A percentile compares a stretch with the other conserved stretches of the same genome.
Evolutionary conservation across 2,888 invertebrate species (phyloP).

Genomic region (Perizoma flavofasciatum): DNA sequence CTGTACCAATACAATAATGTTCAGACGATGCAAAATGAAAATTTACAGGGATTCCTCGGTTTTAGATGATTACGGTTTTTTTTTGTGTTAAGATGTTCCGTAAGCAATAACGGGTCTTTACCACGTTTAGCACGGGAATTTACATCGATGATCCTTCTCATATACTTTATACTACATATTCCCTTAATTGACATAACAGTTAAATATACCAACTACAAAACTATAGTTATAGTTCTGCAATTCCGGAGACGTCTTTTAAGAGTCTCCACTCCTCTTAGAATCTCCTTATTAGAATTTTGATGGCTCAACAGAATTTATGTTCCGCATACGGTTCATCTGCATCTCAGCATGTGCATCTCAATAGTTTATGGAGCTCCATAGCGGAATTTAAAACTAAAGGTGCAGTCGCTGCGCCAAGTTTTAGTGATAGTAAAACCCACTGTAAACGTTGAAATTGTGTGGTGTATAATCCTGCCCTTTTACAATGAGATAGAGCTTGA

Average conservation of each 20-base stretch:
- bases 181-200: no score
- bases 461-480: background rate
- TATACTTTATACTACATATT: no score
- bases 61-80: no score
- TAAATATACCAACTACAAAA: no score
- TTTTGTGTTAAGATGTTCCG: no score
- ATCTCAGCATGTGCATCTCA: conserved; percentile 17
- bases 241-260: background rate
- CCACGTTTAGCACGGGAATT: no score
- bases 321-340: conserved; percentile 11
- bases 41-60: no score
- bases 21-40: no score
- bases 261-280: background rate
- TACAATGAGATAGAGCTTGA: background rate
- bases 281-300: conserved; percentile 10
- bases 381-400: conserved; percentile 22
- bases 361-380: conserved; percentile 19
- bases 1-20: no score
- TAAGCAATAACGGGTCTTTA: no score
- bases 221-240: no score
- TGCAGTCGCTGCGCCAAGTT: conserved; percentile 19
- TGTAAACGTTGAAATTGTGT: conserved; percentile 18
- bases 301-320: conserved; percentile 10
- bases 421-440: conserved; percentile 34
- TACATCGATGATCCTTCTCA: no score